phyloP scores from a whole-genome alignment of 2,113 vertebrate species.

The Gallinago paraguaiae region DNA sequence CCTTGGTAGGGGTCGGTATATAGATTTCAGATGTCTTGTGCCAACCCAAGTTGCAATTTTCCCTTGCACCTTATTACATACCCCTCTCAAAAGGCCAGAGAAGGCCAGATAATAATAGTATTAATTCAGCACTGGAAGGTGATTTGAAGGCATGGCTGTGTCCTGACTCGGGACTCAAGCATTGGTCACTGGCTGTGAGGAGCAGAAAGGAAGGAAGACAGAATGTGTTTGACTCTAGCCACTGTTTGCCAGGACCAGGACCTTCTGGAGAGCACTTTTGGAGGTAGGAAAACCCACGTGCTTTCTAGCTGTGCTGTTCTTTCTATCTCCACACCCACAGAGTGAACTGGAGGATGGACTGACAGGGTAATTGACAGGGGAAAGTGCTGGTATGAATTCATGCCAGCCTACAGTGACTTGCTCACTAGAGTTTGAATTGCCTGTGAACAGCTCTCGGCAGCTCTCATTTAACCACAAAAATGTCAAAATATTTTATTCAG shows the following conservation, averaged over 20 bases:
- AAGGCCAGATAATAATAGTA: not conserved
- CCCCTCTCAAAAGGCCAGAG: not conserved
- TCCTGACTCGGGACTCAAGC: accelerated
- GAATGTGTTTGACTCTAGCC: not conserved
- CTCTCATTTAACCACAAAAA: slow-evolving; percentile 42
- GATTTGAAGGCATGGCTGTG: not conserved
- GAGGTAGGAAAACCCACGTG: accelerated
- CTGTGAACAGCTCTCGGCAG: not conserved
- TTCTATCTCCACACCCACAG: not conserved
- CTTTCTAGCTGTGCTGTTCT: not conserved
- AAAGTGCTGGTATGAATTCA: slow-evolving; percentile 19
- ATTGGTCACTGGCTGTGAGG: not conserved
- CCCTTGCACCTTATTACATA: not conserved
- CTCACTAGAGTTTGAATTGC: slow-evolving; percentile 46
- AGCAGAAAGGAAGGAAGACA: not conserved
- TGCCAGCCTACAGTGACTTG: not conserved
- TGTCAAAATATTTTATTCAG: slow-evolving; percentile 69
- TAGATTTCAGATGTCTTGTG: not conserved
- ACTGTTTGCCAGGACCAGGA: not conserved
- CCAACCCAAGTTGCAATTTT: not conserved
- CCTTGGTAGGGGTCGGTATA: accelerated
- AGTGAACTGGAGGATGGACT: slow-evolving; percentile 20
- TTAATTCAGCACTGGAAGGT: not conserved
- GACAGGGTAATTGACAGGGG: not conserved
- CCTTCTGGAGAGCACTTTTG: not conserved